phyloP scores from a whole-genome alignment of 2,888 invertebrate species.

The Tipula helvola region DNA sequence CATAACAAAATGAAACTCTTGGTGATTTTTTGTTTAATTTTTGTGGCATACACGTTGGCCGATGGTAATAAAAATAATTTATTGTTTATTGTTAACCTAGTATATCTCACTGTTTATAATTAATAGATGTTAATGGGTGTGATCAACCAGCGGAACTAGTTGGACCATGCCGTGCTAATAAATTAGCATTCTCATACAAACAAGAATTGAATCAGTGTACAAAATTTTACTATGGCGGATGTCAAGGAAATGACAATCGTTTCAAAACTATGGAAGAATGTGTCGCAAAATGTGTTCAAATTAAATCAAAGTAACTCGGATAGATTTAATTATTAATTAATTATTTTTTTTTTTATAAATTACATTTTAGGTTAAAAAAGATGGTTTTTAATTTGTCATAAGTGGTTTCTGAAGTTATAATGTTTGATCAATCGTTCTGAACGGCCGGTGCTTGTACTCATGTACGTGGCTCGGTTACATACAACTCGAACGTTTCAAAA shows the following conservation, averaged over 20 bases:
- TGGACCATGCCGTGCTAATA: neutral
- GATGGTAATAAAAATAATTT: neutral
- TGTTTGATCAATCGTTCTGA: too few species aligned
- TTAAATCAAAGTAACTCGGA: neutral
- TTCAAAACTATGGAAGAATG: neutral
- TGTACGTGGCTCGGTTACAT: too few species aligned
- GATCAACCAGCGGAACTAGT: neutral
- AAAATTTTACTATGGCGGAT: neutral
- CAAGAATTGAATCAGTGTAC: neutral
- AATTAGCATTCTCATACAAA: neutral
- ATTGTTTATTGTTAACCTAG: too few species aligned
- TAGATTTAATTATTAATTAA: neutral
- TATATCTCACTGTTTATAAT: too few species aligned
- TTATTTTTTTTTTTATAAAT: too few species aligned
- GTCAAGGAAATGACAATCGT: neutral
- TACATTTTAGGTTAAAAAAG: too few species aligned
- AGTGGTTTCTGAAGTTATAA: too few species aligned
- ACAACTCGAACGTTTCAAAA: too few species aligned
- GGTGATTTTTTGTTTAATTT: neutral
- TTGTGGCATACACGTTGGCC: neutral
- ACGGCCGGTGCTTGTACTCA: too few species aligned
- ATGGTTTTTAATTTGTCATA: too few species aligned
- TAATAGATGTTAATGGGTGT: neutral
- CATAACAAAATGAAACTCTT: neutral
- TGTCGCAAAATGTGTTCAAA: neutral